phyloP scores from a whole-genome alignment of 2,797 vertebrate species.

The Pachyuromys duprasi region DNA sequence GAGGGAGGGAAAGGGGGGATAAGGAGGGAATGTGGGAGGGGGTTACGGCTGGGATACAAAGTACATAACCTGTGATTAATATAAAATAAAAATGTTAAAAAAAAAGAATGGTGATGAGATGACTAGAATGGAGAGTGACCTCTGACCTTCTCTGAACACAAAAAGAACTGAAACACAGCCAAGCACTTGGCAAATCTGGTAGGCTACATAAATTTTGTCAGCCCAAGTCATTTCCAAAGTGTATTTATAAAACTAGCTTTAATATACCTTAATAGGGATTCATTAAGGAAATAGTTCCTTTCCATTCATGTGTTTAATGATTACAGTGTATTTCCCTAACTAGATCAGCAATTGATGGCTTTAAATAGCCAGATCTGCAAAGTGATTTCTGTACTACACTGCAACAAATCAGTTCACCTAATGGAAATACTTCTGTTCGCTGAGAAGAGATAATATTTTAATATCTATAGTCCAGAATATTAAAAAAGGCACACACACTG shows the following conservation, averaged over 20 bases:
- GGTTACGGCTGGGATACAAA: no score
- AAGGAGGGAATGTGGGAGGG: no score
- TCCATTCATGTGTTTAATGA: slow-evolving; percentile 74
- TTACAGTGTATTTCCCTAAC: slow-evolving; percentile 70
- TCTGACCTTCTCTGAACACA: slow-evolving; percentile 12
- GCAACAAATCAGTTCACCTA: slow-evolving; percentile 39
- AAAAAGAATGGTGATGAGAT: background rate
- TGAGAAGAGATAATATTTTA: slow-evolving; percentile 33
- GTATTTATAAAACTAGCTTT: slow-evolving; percentile 72
- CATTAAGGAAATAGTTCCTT: slow-evolving; percentile 77
- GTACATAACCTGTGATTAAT: no score
- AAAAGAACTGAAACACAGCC: background rate
- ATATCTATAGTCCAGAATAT: slow-evolving; percentile 3
- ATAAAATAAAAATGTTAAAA: no score
- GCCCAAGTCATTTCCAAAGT: slow-evolving; percentile 63
- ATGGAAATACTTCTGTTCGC: slow-evolving; percentile 46
- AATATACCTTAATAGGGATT: slow-evolving; percentile 70
- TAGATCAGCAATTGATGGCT: slow-evolving; percentile 65
- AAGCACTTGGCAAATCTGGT: background rate
- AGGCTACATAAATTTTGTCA: slow-evolving; percentile 54
- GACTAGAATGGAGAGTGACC: background rate
- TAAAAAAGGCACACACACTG: background rate
- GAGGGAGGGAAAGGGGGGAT: no score
- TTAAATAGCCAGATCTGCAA: slow-evolving; percentile 55
- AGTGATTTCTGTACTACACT: slow-evolving; percentile 34